These are phyloP conservation scores for Neopipo cinnamomea DNA, from an alignment of 2,113 vertebrate species.

Conservation along the genomic window DNA sequence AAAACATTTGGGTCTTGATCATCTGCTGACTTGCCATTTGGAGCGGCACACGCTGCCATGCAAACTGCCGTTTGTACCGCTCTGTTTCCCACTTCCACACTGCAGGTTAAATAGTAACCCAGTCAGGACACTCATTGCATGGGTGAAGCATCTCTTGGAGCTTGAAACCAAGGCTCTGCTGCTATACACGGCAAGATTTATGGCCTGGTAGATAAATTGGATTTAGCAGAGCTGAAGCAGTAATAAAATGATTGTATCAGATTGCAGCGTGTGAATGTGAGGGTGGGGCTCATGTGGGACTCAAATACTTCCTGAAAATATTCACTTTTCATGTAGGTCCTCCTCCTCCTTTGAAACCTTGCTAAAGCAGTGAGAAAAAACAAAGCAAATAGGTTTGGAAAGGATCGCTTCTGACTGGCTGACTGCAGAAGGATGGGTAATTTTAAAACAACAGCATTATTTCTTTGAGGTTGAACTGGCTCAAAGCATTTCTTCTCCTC, in stretches of 20 bases:
- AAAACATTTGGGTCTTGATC: neutral
- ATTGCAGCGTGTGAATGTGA: neutral
- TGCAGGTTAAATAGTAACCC: neutral
- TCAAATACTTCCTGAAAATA: neutral
- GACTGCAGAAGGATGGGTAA: slow-evolving; percentile 38
- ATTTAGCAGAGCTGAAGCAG: slow-evolving; percentile 17
- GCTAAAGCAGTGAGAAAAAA: neutral
- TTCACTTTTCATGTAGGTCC: neutral
- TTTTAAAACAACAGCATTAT: slow-evolving; percentile 51
- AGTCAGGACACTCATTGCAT: neutral
- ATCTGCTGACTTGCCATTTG: neutral
- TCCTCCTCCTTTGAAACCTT: neutral
- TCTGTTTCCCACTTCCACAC: neutral
- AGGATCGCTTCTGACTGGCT: slow-evolving; percentile 30
- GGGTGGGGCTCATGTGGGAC: neutral
- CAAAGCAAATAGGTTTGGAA: slow-evolving; percentile 37
- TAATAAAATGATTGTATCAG: slow-evolving; percentile 28
- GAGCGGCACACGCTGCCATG: neutral
- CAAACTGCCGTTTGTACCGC: neutral
- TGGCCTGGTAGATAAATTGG: neutral
- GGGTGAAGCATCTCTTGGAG: neutral
- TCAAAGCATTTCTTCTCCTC: neutral
- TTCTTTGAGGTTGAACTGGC: slow-evolving; percentile 30
- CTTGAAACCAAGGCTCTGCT: neutral
- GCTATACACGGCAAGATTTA: neutral